Evolutionary conservation across 2,113 vertebrate species (phyloP).

Genomic region (Todiramphus chloris): DNA sequence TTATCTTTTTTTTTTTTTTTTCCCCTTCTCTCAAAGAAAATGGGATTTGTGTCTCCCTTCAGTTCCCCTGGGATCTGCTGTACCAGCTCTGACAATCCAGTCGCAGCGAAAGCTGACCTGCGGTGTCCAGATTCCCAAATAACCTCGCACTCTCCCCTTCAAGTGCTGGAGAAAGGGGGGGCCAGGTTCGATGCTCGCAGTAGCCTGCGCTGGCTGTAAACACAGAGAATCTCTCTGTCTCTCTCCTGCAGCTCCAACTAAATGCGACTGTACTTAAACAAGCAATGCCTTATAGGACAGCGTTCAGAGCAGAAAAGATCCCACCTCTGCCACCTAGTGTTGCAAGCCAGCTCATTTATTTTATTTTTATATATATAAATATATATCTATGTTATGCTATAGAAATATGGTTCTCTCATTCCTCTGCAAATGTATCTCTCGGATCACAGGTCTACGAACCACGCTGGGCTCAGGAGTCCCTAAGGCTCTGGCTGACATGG

Average conservation of each 20-base stretch:
- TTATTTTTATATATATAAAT: conserved; percentile 14
- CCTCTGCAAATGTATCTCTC: conserved; percentile 2
- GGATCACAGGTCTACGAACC: not conserved
- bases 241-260: conserved; percentile 85
- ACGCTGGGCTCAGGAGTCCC: not conserved
- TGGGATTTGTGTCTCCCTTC: conserved; percentile 45
- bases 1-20: not conserved
- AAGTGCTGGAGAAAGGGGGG: conserved; percentile 49
- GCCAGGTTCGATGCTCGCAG: conserved; percentile 54
- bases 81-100: conserved; percentile 63
- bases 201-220: conserved; percentile 63
- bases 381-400: conserved; percentile 14
- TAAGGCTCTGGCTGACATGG: not conserved
- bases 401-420: conserved; percentile 34
- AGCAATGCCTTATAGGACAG: conserved; percentile 83
- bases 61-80: conserved; percentile 64
- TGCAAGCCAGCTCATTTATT: conserved; percentile 45
- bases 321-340: conserved; percentile 83
- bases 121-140: conserved; percentile 53
- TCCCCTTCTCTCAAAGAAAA: not conserved
- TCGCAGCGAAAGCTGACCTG: conserved; percentile 55
- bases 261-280: conserved; percentile 87
- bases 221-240: conserved; percentile 72
- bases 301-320: conserved; percentile 72
- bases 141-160: conserved; percentile 43